Evolutionary conservation across 2,797 vertebrate species (phyloP), one percentile per base, ranked within the genome.

Genomic region (Silurus lanzhouensis): DNA sequence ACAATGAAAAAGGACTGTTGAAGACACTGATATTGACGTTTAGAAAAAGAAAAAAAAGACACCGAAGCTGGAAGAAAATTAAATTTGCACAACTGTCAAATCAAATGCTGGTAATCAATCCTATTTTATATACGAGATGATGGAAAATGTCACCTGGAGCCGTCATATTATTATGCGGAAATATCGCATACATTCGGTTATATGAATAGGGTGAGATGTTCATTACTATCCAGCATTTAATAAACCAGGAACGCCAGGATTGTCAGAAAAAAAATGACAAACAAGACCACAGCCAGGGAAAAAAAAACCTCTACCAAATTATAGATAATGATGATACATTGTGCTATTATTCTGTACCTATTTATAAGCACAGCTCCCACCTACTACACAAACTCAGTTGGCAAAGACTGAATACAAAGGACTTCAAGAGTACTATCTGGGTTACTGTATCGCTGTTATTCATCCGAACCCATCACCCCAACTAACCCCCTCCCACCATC

Each of bases 371-470:
- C 38, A 38, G 19, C 75, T 38, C 27, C 57, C 72, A 31, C 55
- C 17, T 58, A 38, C 48, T 20, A 48, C 60, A 46, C 31, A 83
- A 77, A 81, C 31, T 44, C 13, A 17, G 38, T 75, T 87, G 88
- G 82, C 88, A 78, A 60, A 79, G 78, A 71, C 85, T 87, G 86
- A 91, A 89, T 87, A 85, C 84, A 81, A n/a, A 89, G 68, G 74
- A 88, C 55, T 7, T 67, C 91, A 90, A 93, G 91, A 88, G 93
- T 93, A 92, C 83, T 85, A 77, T 52, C 67, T 25, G 72, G 84
- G 83, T 93, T 91, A 92, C 90, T 8, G 46, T 64, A 87, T 90
- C 90, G 85, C 61, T 84, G 70, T 81, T 84, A 85, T 85, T 85
- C 57, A 20, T 66, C 60, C 46, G 67, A 75, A 70, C 55, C 60